Evolutionary conservation across 2,113 vertebrate species (phyloP).

Genomic region (Gasterosteus aculeatus): DNA sequence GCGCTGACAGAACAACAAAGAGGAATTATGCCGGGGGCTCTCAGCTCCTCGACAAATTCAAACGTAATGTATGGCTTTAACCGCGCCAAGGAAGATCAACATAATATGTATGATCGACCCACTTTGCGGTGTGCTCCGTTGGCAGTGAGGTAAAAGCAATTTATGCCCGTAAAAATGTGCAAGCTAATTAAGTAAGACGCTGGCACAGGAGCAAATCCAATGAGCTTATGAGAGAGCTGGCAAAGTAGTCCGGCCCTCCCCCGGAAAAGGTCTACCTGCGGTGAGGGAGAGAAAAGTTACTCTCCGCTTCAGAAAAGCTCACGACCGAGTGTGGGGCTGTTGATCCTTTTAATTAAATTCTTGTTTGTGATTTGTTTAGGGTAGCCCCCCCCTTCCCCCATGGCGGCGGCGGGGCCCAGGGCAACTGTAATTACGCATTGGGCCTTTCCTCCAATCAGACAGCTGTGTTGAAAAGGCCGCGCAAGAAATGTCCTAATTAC

Average conservation of each 20-base stretch:
- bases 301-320: not conserved
- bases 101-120: conserved; percentile 78
- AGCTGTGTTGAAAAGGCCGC: conserved; percentile 46
- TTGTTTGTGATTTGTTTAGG: conserved; percentile 65
- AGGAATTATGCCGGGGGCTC: conserved; percentile 67
- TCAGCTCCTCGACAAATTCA: conserved; percentile 72
- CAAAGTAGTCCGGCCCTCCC: conserved; percentile 25
- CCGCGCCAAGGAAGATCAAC: conserved; percentile 75
- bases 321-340: conserved; percentile 4
- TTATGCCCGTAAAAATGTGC: conserved; percentile 76
- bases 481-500: conserved; percentile 73
- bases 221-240: conserved; percentile 75
- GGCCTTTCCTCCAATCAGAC: conserved; percentile 59
- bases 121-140: conserved; percentile 71
- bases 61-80: conserved; percentile 75
- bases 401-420: conserved; percentile 7
- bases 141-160: conserved; percentile 76
- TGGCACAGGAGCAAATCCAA: conserved; percentile 74
- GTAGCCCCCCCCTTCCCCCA: not conserved
- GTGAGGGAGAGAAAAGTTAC: conserved; percentile 22
- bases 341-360: conserved; percentile 61
- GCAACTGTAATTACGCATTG: conserved; percentile 57
- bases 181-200: conserved; percentile 78
- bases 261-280: conserved; percentile 55
- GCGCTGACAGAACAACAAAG: conserved; percentile 79